These are phyloP conservation scores for Nyctibius grandis DNA, from an alignment of 2,797 vertebrate genomes.

Conservation along the genomic window DNA sequence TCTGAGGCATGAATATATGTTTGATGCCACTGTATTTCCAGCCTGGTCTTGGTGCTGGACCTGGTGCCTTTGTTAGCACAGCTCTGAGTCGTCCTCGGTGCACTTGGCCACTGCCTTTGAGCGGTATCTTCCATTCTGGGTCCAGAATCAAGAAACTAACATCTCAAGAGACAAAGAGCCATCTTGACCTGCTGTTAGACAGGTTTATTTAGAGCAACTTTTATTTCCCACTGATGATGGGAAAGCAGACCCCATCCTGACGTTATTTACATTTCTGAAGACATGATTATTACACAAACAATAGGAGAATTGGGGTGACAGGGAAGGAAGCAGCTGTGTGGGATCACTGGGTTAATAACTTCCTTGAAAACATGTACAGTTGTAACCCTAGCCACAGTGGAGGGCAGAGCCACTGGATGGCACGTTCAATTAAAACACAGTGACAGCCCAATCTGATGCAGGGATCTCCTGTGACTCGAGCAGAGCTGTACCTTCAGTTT, in stretches of 20 bases:
- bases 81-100: not conserved
- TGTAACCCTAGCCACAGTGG: not conserved
- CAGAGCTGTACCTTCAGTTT: not conserved
- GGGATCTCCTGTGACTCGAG: not conserved
- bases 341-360: not conserved
- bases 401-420: not conserved
- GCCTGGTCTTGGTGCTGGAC: not conserved
- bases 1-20: not conserved
- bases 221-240: not conserved
- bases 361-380: not conserved
- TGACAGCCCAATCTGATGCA: not conserved
- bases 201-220: conserved; percentile 55
- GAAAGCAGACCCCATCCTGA: not conserved
- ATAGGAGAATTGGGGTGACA: not conserved
- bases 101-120: not conserved
- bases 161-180: conserved; percentile 1
- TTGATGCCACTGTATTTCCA: not conserved
- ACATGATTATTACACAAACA: not conserved
- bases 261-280: conserved; percentile 37
- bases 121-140: not conserved
- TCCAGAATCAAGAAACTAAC: not conserved
- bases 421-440: not conserved
- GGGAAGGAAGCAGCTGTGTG: not conserved
- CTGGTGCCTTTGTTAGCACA: not conserved
- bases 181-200: conserved; percentile 54